phyloP scores from a whole-genome alignment of 2,797 vertebrate species.

The Rachycentron canadum region DNA sequence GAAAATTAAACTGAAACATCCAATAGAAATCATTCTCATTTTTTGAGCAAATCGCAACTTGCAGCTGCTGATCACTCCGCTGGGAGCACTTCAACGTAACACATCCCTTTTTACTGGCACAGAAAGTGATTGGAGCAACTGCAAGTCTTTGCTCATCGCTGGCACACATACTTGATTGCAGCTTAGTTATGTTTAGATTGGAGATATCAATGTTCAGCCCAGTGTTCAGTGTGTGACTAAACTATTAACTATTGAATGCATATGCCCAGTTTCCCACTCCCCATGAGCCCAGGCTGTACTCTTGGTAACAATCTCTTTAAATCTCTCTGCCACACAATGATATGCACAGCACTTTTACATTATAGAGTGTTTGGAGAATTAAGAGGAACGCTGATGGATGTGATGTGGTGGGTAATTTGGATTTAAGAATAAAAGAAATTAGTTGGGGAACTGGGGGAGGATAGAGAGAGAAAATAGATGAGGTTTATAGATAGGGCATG shows the following conservation, averaged over 20 bases:
- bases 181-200: constrained; percentile 24
- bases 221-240: constrained; percentile 46
- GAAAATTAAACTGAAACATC: constrained; percentile 70
- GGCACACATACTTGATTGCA: constrained; percentile 23
- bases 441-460: constrained; percentile 13
- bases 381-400: constrained; percentile 31
- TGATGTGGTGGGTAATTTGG: constrained; percentile 48
- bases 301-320: constrained; percentile 20
- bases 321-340: constrained; percentile 20
- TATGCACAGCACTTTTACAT: constrained; percentile 28
- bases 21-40: constrained; percentile 63
- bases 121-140: constrained; percentile 58
- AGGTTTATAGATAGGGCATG: constrained; percentile 44
- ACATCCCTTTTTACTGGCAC: constrained; percentile 47
- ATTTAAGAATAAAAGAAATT: constrained; percentile 26
- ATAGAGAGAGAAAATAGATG: constrained; percentile 38
- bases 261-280: constrained; percentile 25
- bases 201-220: constrained; percentile 32
- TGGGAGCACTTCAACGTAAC: constrained; percentile 62
- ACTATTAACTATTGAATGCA: constrained; percentile 34
- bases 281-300: neutral
- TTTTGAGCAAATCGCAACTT: constrained; percentile 62
- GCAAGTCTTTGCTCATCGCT: constrained; percentile 33
- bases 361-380: constrained; percentile 32
- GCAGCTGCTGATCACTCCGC: constrained; percentile 64